Percentiles rank a stretch among this genome's conserved stretches.
Conservation (phyloP, 1,140 invertebrate genomes). For the Drosophila micromelanica region DNA sequence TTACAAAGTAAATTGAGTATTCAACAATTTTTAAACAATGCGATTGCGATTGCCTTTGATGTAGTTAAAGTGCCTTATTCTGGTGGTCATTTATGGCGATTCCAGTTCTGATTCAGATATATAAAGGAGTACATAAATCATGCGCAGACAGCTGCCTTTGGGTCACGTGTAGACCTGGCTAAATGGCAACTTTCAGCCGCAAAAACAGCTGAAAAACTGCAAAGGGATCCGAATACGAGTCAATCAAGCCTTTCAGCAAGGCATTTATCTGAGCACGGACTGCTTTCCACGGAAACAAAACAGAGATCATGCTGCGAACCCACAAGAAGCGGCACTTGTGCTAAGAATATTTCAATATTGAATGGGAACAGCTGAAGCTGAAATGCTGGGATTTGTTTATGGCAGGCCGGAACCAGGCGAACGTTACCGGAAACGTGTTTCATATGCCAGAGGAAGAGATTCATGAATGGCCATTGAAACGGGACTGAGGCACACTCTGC, state of each 20-base stretch:
- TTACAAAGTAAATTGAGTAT: no score
- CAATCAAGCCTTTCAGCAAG: conserved; percentile 56
- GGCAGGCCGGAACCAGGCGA: conserved; percentile 35
- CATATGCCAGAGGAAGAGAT: conserved; percentile 40
- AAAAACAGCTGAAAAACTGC: conserved; percentile 52
- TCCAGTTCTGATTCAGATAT: no score
- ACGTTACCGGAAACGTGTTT: conserved; percentile 54
- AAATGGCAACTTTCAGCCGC: conserved; percentile 10
- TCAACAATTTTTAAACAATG: no score
- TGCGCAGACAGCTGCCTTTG: conserved; percentile 21
- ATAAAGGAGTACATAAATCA: no score
- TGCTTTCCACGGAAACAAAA: conserved; percentile 33
- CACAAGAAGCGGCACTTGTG: conserved; percentile 42
- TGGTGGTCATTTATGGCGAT: no score
- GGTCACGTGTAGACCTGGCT: conserved; percentile 37
- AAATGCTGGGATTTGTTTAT: conserved; percentile 29
- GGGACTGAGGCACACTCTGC: conserved; percentile 13
- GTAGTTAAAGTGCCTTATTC: no score
- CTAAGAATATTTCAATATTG: conserved; percentile 55
- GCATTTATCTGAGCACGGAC: background rate
- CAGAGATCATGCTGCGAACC: conserved; percentile 29
- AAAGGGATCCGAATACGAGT: conserved; percentile 1
- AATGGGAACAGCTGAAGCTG: conserved; percentile 48
- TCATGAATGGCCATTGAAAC: conserved; percentile 4
- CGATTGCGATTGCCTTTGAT: no score